phyloP scores from a whole-genome alignment of 2,888 invertebrate species.

The Taphrorychus bicolor region DNA sequence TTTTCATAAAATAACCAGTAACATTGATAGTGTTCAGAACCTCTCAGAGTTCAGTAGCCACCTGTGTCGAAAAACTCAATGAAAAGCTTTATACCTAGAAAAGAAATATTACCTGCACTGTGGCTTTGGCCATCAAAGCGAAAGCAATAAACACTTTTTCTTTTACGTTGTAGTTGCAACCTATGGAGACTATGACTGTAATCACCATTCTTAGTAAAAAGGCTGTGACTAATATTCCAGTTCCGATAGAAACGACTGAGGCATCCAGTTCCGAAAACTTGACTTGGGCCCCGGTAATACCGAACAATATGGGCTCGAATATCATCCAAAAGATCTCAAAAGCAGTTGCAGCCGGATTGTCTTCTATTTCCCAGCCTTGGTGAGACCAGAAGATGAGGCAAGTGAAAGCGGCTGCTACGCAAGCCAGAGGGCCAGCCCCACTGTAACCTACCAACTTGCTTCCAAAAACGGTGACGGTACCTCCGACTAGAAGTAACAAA shows the following conservation, averaged over 20 bases:
- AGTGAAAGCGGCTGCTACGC: constrained; percentile 82
- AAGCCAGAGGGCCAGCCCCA: constrained; percentile 82
- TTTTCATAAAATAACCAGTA: too few relatives aligned
- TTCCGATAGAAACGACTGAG: constrained; percentile 72
- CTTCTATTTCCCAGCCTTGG: constrained; percentile 86
- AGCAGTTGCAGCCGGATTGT: constrained; percentile 85
- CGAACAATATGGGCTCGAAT: constrained; percentile 93
- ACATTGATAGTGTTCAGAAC: too few relatives aligned
- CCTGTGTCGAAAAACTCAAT: not conserved
- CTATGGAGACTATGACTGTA: constrained; percentile 74
- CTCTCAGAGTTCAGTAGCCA: not conserved
- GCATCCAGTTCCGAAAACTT: constrained; percentile 77
- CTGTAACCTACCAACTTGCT: constrained; percentile 78
- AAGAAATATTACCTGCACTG: constrained; percentile 78
- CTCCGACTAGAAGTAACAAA: constrained; percentile 80
- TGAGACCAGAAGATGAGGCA: constrained; percentile 83
- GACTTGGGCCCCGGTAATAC: constrained; percentile 90
- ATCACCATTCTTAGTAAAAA: constrained; percentile 70
- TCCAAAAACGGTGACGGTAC: constrained; percentile 85
- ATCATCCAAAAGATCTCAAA: constrained; percentile 96
- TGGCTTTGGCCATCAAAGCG: constrained; percentile 96
- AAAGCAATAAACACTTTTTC: constrained; percentile 92
- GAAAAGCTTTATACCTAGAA: not conserved
- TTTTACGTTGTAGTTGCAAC: constrained; percentile 82
- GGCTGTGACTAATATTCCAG: constrained; percentile 72